These are phyloP conservation scores for Kuschelorhynchus macadamiae DNA, from an alignment of 2,888 invertebrate species.

Conservation along the genomic window DNA sequence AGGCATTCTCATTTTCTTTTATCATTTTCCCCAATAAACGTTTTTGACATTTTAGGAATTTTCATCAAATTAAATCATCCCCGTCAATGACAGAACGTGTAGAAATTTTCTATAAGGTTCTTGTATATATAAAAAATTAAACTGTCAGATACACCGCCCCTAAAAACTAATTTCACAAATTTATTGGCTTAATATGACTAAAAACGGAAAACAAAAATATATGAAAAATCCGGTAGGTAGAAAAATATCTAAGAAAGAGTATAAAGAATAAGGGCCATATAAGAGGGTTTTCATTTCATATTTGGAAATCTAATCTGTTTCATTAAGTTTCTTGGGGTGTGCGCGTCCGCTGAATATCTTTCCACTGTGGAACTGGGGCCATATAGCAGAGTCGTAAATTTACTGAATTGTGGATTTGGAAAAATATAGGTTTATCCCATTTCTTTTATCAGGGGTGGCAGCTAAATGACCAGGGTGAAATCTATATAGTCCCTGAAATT, in stretches of 20 bases:
- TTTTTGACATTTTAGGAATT: too few species aligned
- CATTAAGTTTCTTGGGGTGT: constrained; percentile 62
- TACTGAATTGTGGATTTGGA: constrained; percentile 64
- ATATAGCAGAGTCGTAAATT: constrained; percentile 63
- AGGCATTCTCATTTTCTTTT: too few species aligned
- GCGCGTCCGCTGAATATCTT: constrained; percentile 48
- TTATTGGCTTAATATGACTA: constrained; percentile 37
- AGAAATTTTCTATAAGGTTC: constrained; percentile 1
- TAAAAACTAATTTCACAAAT: constrained; percentile 36
- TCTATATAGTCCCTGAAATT: constrained; percentile 39
- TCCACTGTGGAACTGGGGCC: too few species aligned
- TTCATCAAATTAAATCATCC: too few species aligned
- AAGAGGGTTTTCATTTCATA: constrained; percentile 48
- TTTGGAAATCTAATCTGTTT: constrained; percentile 57
- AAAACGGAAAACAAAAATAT: constrained; percentile 36
- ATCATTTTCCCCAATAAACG: too few species aligned
- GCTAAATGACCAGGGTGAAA: constrained; percentile 57
- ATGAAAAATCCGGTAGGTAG: constrained; percentile 38
- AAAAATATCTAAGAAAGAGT: constrained; percentile 37
- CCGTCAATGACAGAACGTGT: background rate
- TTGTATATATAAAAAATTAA: constrained; percentile 37
- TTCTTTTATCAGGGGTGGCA: constrained; percentile 62
- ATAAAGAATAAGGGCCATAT: constrained; percentile 42
- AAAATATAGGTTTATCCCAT: constrained; percentile 65
- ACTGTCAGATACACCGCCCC: constrained; percentile 38